Conservation (phyloP, 2,888 invertebrate species). For the Nemurella pictetii region DNA sequence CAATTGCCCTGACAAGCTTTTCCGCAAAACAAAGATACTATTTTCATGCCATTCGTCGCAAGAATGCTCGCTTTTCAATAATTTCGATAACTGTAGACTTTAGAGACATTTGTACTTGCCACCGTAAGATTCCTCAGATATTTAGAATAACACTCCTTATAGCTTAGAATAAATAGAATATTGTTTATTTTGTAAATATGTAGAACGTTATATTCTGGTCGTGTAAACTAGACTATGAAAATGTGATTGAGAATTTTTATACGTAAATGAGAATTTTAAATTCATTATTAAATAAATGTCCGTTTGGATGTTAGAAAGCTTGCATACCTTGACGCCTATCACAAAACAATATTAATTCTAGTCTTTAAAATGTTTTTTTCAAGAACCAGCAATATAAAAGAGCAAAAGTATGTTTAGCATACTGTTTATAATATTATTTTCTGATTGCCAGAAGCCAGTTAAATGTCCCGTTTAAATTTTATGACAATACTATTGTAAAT, state of each 20-base stretch:
- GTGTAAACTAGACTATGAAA: slow-evolving; percentile 29
- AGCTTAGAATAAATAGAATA: background rate
- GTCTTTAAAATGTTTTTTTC: slow-evolving; percentile 20
- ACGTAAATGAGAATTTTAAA: slow-evolving; percentile 17
- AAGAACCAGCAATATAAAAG: background rate
- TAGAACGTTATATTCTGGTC: slow-evolving; percentile 27
- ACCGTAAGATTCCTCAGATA: no score
- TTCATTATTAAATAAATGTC: background rate
- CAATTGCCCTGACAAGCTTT: background rate
- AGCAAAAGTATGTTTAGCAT: background rate
- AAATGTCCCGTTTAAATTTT: background rate
- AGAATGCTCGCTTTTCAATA: background rate
- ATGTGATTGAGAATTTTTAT: slow-evolving; percentile 24
- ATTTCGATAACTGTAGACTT: background rate
- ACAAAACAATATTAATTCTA: slow-evolving; percentile 20
- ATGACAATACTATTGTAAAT: slow-evolving; percentile 4
- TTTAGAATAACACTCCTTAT: background rate
- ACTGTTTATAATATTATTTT: background rate
- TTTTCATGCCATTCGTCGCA: background rate
- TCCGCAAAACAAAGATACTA: no score
- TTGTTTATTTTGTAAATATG: slow-evolving; percentile 24
- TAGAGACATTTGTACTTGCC: background rate
- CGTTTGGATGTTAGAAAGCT: background rate
- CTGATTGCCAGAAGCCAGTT: background rate
- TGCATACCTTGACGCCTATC: background rate